Percentiles rank a stretch among this genome's conserved stretches.
Evolutionary conservation across 2,888 invertebrate genomes (phyloP).

Genomic region (Ormyrus nitidulus): DNA sequence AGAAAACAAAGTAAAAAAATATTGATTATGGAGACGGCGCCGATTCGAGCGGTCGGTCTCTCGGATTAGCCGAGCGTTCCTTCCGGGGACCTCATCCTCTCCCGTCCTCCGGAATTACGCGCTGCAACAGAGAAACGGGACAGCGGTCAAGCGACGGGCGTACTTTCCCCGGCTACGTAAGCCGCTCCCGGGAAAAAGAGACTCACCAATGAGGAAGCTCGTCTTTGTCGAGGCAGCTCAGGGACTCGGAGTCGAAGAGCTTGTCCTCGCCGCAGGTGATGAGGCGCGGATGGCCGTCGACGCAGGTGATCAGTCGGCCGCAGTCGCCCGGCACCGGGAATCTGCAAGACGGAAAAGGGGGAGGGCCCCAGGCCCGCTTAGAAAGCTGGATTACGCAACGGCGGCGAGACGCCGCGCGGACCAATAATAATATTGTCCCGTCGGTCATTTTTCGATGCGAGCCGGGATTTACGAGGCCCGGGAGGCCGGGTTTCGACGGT

Average conservation of each 20-base stretch:
- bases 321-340: slow-evolving; percentile 93
- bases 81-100: too few species aligned
- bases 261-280: slow-evolving; percentile 92
- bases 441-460: too few species aligned
- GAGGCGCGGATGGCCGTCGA: slow-evolving; percentile 91
- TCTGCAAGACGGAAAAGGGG: slow-evolving; percentile 58
- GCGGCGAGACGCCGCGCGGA: too few species aligned
- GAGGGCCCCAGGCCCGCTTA: too few species aligned
- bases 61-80: too few species aligned
- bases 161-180: background rate
- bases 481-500: too few species aligned
- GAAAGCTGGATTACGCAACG: too few species aligned
- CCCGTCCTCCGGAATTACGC: slow-evolving; percentile 2
- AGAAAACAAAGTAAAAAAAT: too few species aligned
- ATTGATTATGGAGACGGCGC: too few species aligned
- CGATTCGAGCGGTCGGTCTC: too few species aligned
- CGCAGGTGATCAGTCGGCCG: slow-evolving; percentile 91
- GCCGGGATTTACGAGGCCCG: too few species aligned
- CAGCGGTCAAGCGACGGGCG: background rate
- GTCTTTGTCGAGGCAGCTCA: slow-evolving; percentile 90
- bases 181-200: background rate
- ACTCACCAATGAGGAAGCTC: slow-evolving; percentile 74
- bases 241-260: slow-evolving; percentile 88
- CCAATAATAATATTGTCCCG: too few species aligned
- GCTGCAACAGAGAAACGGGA: slow-evolving; percentile 11